Base-by-base conservation (phyloP, 37 sponge, comb jelly and placozoan genomes). In the Lycopodina hypogea region DNA sequence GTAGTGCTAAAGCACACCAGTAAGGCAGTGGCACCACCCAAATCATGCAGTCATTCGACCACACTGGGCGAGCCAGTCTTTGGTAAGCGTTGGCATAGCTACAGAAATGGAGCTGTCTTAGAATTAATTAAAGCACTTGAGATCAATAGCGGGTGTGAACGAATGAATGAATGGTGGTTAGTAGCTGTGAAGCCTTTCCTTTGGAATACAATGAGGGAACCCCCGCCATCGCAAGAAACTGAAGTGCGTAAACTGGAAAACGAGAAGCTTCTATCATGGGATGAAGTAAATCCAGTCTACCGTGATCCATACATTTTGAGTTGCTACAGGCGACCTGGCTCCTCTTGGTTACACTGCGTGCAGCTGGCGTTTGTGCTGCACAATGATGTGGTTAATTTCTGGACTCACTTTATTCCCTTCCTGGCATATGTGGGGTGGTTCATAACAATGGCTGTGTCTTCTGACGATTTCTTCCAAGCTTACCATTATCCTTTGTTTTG, bases 361-460 rank as follows among this genome's bases (percentile, higher is more conserved):
- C 40, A 37, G 56, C 80, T 68, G 61, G 51, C 57, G 19, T 84
- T 90, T 15, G 74, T 72, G 15, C 45, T 51, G 23, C 84, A 87
- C 78, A 92, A 92, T 66, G 92, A 92, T 34, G 76, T 84, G 8
- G 66, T 71, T 7, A 88, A 88, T 79, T 92, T 92, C 68, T 92
- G 92, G 92, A 84, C 89, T 40, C 92, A 92, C 56, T 92, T 92
- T 45, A 9, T 88, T 34, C 81, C 88, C 2, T 50, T 92, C 4
- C 24, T 80, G 38, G 32, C 42, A 15, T 93, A 74, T 77, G 1
- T 87, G 0, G 23, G n/a, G 12, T 89, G 85, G 90, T 65, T 89
- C 6, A 53, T 40, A 32, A 0, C 7, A 0, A 37, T 77, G 42
- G 37, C 65, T 14, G 19, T 41, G 26, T 3, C 26, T 15, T 24